Evolutionary conservation across 2,113 vertebrate genomes (phyloP), one percentile per base, ranked within the genome.

Genomic region (Boleophthalmus pectinirostris): DNA sequence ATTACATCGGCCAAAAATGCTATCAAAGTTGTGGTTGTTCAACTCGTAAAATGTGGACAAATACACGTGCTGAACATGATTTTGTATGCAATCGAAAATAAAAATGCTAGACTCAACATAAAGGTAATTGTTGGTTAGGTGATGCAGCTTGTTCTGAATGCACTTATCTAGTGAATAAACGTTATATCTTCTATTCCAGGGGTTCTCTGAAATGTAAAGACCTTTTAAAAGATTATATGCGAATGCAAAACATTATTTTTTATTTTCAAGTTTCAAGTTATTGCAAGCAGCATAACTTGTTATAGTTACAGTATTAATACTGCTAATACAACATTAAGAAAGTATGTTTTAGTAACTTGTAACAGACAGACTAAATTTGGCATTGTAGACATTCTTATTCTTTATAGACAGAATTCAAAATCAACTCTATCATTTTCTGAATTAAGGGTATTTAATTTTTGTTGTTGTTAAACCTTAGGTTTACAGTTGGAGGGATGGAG

Each of bases 401-500:
- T 43, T 8, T 43, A 0, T 43, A 43, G 7, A 1, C 38, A 51
- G 47, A 51, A 51, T 20, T 51, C 16, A 20, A 16, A 18, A 7
- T 5, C 18, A 51, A 16, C n/a, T 56, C 7, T 21, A 56, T 16
- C 23, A 61, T 61, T 7, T 12, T 29, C 10, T 33, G 58, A 23
- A 54, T 20, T 54, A 29, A 3, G 3, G 35, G 3, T 38, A 38
- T 60, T n/a, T 3, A 63, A 9, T 9, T 12, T 45, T 23, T 45
- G 70, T 70, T 73, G 4, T 70, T 73, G 6, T 57, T 16, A 16
- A 58, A 0, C 7, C 25, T 9, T 33, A 66, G 71, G 74, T 23
- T 53, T 70, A 58, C n/a, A 56, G 70, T 57, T 45, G 72, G 66
- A 45, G 2, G 18, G 70, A 90, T 88, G 85, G 83, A 77, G 56